These are phyloP conservation scores for Aelia acuminata DNA, from an alignment of 2,888 invertebrate genomes.

Conservation along the genomic window DNA sequence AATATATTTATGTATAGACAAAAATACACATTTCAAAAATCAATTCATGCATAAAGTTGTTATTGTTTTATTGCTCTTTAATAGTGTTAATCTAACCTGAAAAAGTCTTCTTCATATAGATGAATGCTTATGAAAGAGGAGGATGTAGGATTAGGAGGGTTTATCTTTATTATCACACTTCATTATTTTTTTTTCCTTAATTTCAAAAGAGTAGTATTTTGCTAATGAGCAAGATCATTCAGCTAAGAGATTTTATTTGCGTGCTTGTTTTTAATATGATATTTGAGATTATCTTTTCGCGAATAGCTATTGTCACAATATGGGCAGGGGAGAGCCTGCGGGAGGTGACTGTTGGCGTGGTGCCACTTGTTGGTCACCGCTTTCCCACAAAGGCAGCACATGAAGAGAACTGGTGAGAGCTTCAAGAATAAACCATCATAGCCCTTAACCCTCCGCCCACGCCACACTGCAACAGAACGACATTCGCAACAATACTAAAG, in stretches of 20 bases:
- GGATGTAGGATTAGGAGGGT: conserved; percentile 48
- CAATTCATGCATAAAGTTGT: background rate
- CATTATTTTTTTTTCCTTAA: conserved; percentile 32
- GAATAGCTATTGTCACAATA: conserved; percentile 77
- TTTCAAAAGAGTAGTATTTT: background rate
- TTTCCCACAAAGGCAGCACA: conserved; percentile 78
- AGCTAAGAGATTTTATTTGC: conserved; percentile 13
- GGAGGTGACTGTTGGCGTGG: conserved; percentile 69
- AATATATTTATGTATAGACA: background rate
- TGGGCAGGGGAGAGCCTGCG: conserved; percentile 71
- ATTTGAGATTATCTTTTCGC: conserved; percentile 78
- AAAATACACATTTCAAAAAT: background rate
- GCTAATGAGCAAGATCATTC: background rate
- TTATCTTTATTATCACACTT: conserved; percentile 13
- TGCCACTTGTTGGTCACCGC: conserved; percentile 79
- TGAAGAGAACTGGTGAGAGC: conserved; percentile 66
- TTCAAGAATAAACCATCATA: conserved; percentile 64
- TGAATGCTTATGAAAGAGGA: background rate
- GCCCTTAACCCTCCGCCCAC: conserved; percentile 59
- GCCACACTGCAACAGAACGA: conserved; percentile 57
- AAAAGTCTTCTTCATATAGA: conserved; percentile 45
- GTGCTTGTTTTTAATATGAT: conserved; percentile 78
- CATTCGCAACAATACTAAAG: conserved; percentile 54
- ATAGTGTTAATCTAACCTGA: conserved; percentile 53
- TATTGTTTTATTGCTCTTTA: conserved; percentile 5